Evolutionary conservation across 2,113 vertebrate species (phyloP).

Genomic region (Atherinomorus stipes): DNA sequence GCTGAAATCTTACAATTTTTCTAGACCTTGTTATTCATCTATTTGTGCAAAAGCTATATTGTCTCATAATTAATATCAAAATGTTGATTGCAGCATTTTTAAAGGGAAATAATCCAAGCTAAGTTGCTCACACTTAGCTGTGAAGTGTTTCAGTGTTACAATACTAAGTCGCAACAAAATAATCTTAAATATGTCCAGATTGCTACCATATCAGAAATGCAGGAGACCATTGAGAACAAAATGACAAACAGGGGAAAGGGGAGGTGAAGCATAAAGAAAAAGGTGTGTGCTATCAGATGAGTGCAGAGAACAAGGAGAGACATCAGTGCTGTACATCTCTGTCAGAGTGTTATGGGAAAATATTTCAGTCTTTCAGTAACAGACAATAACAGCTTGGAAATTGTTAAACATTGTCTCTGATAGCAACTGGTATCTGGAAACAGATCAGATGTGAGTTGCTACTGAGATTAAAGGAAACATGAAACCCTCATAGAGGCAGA

Average conservation of each 20-base stretch:
- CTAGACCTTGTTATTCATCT: too few species aligned
- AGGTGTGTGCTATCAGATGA: constrained; percentile 64
- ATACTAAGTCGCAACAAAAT: constrained; percentile 23
- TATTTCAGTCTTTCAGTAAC: constrained; percentile 63
- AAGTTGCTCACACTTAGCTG: too few species aligned
- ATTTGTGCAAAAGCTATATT: too few species aligned
- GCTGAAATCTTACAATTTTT: too few species aligned
- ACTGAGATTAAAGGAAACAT: constrained; percentile 59
- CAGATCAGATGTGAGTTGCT: constrained; percentile 67
- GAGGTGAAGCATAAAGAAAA: constrained; percentile 50
- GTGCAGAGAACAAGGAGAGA: constrained; percentile 50
- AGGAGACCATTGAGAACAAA: constrained; percentile 44
- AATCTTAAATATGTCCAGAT: constrained; percentile 55
- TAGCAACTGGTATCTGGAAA: constrained; percentile 65
- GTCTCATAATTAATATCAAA: too few species aligned
- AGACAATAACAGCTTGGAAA: constrained; percentile 78
- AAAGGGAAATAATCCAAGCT: neutral
- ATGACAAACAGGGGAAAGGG: constrained; percentile 30
- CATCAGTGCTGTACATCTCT: constrained; percentile 76
- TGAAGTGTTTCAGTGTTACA: constrained; percentile 12
- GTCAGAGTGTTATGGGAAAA: constrained; percentile 80
- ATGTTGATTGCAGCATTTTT: too few species aligned
- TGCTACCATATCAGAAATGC: constrained; percentile 41
- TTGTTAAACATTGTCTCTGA: constrained; percentile 76
- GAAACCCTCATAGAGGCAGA: constrained; percentile 24